These are phyloP conservation scores for Dryobota labecula DNA, from an alignment of 2,888 invertebrate species.

Conservation along the genomic window DNA sequence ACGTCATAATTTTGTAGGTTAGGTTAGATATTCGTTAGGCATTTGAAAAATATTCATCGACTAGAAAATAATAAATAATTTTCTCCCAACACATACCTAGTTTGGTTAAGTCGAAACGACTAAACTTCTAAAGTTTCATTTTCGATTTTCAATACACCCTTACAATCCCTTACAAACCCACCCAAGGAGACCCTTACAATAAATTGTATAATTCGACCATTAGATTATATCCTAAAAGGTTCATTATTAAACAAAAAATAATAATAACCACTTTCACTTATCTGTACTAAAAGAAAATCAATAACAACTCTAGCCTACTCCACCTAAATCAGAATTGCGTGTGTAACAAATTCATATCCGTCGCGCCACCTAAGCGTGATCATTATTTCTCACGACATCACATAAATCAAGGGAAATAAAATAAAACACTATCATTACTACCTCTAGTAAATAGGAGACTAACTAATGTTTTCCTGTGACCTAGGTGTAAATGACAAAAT, in stretches of 20 bases:
- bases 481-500: not conserved
- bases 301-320: slow-evolving; percentile 47
- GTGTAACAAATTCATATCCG: slow-evolving; percentile 59
- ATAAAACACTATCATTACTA: slow-evolving; percentile 71
- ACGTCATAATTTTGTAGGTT: not conserved
- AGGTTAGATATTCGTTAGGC: not conserved
- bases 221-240: not conserved
- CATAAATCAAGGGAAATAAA: slow-evolving; percentile 62
- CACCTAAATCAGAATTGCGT: slow-evolving; percentile 59
- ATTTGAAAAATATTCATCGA: not conserved
- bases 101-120: not conserved
- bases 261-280: not conserved
- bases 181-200: not conserved
- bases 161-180: too few relatives aligned
- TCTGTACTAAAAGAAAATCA: slow-evolving; percentile 42
- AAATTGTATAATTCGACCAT: not conserved
- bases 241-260: not conserved
- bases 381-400: slow-evolving; percentile 60
- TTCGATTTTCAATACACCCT: not conserved
- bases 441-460: slow-evolving; percentile 61
- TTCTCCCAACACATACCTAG: not conserved
- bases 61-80: not conserved
- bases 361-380: slow-evolving; percentile 58
- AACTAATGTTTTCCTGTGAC: slow-evolving; percentile 21
- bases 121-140: too few relatives aligned